Conservation (phyloP, 2,797 vertebrate species). For the Hozukius guyotensis region DNA sequence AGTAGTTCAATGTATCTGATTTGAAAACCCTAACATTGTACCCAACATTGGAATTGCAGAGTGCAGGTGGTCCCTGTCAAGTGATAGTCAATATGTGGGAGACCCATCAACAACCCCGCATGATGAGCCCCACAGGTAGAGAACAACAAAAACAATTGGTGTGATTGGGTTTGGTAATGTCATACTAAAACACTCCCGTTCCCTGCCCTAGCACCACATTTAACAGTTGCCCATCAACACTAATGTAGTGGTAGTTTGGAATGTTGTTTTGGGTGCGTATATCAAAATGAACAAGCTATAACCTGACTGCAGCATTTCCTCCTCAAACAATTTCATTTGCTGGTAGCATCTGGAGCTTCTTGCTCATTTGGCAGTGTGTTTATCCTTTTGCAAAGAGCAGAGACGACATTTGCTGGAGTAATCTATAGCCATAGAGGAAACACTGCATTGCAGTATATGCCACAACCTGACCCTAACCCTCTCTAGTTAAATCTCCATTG, state of each 20-base stretch:
- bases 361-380: neutral
- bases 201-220: neutral
- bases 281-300: neutral
- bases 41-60: constrained; percentile 91
- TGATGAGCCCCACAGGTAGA: constrained; percentile 98
- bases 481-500: constrained; percentile 24
- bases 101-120: constrained; percentile 98
- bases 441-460: constrained; percentile 19
- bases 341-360: neutral
- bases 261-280: neutral
- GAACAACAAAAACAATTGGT: constrained; percentile 33
- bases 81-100: constrained; percentile 99
- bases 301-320: constrained; percentile 34
- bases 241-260: neutral
- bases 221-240: neutral
- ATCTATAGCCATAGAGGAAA: constrained; percentile 36
- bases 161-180: constrained; percentile 55
- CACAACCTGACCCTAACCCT: neutral
- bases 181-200: constrained; percentile 19
- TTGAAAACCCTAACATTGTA: constrained; percentile 78
- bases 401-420: neutral
- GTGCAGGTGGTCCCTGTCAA: constrained; percentile 92
- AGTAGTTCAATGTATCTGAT: constrained; percentile 56
- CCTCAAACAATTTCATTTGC: neutral
- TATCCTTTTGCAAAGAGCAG: neutral